phyloP scores from a whole-genome alignment of 2,797 vertebrate species.

The Coluber constrictor region DNA sequence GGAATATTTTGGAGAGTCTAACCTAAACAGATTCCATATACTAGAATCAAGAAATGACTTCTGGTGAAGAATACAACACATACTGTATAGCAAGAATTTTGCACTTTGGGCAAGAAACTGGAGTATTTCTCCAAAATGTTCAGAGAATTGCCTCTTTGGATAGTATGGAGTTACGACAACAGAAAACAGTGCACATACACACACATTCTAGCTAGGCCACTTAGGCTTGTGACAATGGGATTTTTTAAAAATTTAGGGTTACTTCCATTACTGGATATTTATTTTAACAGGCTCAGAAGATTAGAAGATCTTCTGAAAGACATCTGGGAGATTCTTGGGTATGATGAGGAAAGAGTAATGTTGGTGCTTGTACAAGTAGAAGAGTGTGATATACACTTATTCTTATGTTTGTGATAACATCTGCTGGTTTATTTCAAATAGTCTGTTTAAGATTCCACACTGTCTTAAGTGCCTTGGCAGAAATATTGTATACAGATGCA shows the following conservation, averaged over 20 bases:
- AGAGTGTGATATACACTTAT: background rate
- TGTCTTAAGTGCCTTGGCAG: background rate
- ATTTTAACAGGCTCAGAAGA: background rate
- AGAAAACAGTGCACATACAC: background rate
- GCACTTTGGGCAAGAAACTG: background rate
- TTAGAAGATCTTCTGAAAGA: background rate
- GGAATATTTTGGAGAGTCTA: background rate
- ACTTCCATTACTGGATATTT: background rate
- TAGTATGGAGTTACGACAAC: background rate
- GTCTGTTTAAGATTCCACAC: background rate
- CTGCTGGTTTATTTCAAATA: background rate
- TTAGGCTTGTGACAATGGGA: background rate
- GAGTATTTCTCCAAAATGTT: background rate
- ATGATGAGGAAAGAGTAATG: background rate
- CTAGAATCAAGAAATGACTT: background rate
- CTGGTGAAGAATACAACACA: background rate
- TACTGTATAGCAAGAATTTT: background rate
- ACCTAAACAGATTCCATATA: background rate
- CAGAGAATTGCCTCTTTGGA: background rate
- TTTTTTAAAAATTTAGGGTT: background rate
- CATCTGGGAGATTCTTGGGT: background rate
- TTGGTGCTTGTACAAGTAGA: background rate
- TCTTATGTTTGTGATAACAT: background rate
- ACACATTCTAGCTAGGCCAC: background rate
- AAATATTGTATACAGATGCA: background rate